Evolutionary conservation across 2,888 invertebrate species (phyloP).

Genomic region (Zootermopsis nevadensis): DNA sequence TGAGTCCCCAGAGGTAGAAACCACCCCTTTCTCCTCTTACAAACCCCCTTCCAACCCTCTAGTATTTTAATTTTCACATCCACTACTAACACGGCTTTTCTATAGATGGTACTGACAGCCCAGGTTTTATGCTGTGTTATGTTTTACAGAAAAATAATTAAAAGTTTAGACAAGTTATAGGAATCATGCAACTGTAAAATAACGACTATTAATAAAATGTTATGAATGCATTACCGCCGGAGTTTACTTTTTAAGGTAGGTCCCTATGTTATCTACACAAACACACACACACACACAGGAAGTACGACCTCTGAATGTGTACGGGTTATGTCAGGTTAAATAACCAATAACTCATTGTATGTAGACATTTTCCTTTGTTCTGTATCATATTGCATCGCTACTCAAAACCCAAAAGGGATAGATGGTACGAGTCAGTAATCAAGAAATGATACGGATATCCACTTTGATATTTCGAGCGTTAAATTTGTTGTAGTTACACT

Average conservation of each 20-base stretch:
- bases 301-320: background rate
- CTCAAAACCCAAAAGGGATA: background rate
- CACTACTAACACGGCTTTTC: conserved; percentile 26
- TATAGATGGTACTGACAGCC: conserved; percentile 42
- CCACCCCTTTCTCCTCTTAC: conserved; percentile 9
- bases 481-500: conserved; percentile 35
- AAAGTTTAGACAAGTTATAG: conserved; percentile 42
- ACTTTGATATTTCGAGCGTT: conserved; percentile 37
- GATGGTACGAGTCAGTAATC: conserved; percentile 21
- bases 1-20: conserved; percentile 41
- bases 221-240: conserved; percentile 38
- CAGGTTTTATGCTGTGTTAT: conserved; percentile 43
- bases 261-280: no score
- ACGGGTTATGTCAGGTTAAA: conserved; percentile 37
- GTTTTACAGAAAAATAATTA: conserved; percentile 44
- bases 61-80: conserved; percentile 43
- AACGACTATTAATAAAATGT: conserved; percentile 40
- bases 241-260: conserved; percentile 20
- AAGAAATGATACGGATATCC: conserved; percentile 24
- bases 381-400: background rate
- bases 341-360: conserved; percentile 35
- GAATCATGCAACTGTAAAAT: conserved; percentile 36
- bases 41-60: conserved; percentile 23
- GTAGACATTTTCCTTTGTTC: conserved; percentile 23
- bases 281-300: background rate